Evolutionary conservation across 2,888 invertebrate species (phyloP), one percentile per base, ranked within the genome.

Genomic region (Tridacna crocea): DNA sequence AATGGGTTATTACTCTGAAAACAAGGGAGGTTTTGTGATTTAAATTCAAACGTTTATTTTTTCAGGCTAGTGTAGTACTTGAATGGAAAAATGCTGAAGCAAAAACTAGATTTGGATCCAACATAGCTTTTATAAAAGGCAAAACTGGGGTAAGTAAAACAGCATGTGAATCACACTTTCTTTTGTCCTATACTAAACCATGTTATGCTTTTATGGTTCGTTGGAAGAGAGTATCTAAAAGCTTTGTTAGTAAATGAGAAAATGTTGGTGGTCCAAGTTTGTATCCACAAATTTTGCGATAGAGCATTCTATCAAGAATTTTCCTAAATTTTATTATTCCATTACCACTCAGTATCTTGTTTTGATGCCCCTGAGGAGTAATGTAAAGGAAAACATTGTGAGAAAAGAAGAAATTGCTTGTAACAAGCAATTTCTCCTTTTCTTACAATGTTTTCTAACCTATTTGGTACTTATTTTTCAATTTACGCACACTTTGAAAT

Each of bases 71-170:
- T 19, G 26, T 58, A 36, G 74, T 80, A 0, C 60, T 86, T 13
- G 65, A 66, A 12, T 86, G 81, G 81, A 60, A 36, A 36, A 76
- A 61, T 24, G 36, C 75, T 2, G 36, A 76, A 70, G 63, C 79
- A 0, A 73, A 79, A 55, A 79, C 77, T 22, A 81, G 83, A 72
- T 86, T 86, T 79, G 85, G 85, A 11, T 65, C 85, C 19, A 86
- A 86, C 48, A 63, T 86, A 46, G 83, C 77, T 0, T 68, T 63
- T 51, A n/a, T 86, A 51, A 86, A 79, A 61, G 78, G 77, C 17
- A 65, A 68, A 68, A 73, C 70, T 63, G 66, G 72, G 60, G 85
- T 80, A 78, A 70, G 70, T 51, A n/a, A 51, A 24, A 4, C 8
- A 8, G 3, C 8, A 10, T 10, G 4, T 58, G 17, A 2, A 4